phyloP scores from a whole-genome alignment of 2,797 vertebrate species.

The Enteromius argenteus region DNA sequence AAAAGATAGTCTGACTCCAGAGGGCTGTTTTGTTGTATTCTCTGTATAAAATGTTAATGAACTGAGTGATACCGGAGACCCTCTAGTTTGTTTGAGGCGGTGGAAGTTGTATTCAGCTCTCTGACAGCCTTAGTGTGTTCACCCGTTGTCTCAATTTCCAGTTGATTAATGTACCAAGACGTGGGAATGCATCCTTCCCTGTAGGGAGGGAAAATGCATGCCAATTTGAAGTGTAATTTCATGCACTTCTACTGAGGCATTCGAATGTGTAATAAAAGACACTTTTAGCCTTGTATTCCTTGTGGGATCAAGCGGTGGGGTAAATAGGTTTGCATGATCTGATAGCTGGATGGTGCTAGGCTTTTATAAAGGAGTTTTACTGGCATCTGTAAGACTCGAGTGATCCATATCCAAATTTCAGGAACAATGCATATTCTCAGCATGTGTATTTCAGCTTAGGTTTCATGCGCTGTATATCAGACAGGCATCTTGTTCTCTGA shows the following conservation, averaged over 20 bases:
- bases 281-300: constrained; percentile 4
- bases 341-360: background rate
- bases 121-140: constrained; percentile 12
- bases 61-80: constrained; percentile 28
- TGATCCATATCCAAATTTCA: constrained; percentile 27
- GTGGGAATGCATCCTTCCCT: constrained; percentile 10
- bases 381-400: background rate
- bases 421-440: constrained; percentile 12
- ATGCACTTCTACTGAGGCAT: constrained; percentile 25
- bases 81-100: constrained; percentile 20
- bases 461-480: constrained; percentile 5
- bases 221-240: constrained; percentile 37
- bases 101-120: background rate
- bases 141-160: constrained; percentile 24
- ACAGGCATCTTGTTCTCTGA: constrained; percentile 1
- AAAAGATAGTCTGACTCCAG: constrained; percentile 6
- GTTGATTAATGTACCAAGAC: constrained; percentile 37
- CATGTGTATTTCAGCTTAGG: background rate
- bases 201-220: background rate
- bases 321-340: constrained; percentile 26
- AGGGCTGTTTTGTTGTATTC: constrained; percentile 24
- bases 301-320: background rate
- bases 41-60: constrained; percentile 39
- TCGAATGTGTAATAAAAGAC: constrained; percentile 20
- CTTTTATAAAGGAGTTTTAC: constrained; percentile 26